Conservation (phyloP, 2,113 vertebrate genomes). For the Silurus asotus region DNA sequence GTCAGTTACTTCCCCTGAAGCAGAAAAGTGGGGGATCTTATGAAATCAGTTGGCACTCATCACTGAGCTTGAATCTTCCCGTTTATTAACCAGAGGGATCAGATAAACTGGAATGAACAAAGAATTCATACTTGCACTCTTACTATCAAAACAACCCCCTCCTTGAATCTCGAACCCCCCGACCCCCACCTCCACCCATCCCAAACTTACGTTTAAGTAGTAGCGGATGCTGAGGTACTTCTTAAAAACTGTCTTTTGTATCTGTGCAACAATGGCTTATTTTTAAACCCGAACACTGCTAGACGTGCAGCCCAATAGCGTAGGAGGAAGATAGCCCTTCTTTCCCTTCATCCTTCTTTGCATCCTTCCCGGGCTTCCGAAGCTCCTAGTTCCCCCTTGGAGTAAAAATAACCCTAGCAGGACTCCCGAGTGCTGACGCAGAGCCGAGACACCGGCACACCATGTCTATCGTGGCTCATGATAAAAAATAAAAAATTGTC, state of each 20-base stretch:
- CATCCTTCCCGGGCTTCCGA: slow-evolving; percentile 39
- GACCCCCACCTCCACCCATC: not conserved
- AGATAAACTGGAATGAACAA: not conserved
- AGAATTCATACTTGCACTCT: not conserved
- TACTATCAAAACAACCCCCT: not conserved
- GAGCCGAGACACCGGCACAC: not conserved
- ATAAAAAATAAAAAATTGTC: not conserved
- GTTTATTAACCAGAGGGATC: not conserved
- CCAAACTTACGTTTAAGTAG: not conserved
- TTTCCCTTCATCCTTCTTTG: slow-evolving; percentile 42
- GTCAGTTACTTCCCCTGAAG: not conserved
- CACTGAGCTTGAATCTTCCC: not conserved
- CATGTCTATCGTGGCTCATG: not conserved
- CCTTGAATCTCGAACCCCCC: too few relatives aligned
- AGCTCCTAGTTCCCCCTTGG: slow-evolving; percentile 11
- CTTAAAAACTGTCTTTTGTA: slow-evolving; percentile 28
- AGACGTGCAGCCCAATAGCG: not conserved
- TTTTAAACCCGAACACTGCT: slow-evolving; percentile 38
- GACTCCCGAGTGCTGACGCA: slow-evolving; percentile 1
- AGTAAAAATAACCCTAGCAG: slow-evolving; percentile 37
- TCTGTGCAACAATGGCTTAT: slow-evolving; percentile 49
- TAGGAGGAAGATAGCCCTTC: slow-evolving; percentile 40
- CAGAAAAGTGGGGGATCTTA: not conserved
- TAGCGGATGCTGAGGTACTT: slow-evolving; percentile 28
- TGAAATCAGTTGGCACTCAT: not conserved